Evolutionary conservation across 2,797 vertebrate genomes (phyloP), one percentile per base, ranked within the genome.

Genomic region (Thalassophryne amazonica): DNA sequence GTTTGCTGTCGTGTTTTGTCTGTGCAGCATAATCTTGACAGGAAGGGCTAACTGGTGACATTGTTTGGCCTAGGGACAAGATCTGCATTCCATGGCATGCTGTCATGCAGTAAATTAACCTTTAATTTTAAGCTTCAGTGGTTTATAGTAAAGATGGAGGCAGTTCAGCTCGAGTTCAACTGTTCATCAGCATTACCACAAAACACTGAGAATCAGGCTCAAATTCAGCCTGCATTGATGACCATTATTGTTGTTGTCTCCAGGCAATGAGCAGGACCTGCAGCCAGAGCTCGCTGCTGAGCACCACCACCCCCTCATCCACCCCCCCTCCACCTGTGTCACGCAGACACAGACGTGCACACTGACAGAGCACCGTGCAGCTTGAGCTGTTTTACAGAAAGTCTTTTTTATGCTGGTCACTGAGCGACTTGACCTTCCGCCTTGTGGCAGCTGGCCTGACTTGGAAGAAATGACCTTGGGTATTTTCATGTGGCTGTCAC

Each of bases 381-480:
- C 27, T 12, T 51, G 38, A 36, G 35, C 13, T 35, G 33, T 65
- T 58, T 58, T 66, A 9, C 13, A 47, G 17, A 68, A 25, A 25
- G 37, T 67, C 52, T 73, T 72, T n/a, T 69, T 69, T 48, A 80
- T 80, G 73, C 71, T 50, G 40, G 52, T 69, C 65, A 70, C 54
- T 60, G 29, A 12, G 43, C 36, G 48, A 53, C 46, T 60, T 66
- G 74, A 83, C 78, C 83, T 80, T 81, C 74, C 33, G 16, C 36
- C 17, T 54, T 25, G 36, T 57, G 56, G 52, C 63, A 77, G 69
- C 59, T 67, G 48, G 29, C 51, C 43, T 37, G 45, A 52, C 62
- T 60, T 38, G 36, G 48, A 62, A 57, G 32, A 38, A 45, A 47
- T 38, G 37, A 60, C 68, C 73, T 31, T 67, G 60, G 72, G 50